These are phyloP conservation scores for Drosophila novamexicana DNA, from an alignment of 1,140 invertebrate species.

Conservation along the genomic window DNA sequence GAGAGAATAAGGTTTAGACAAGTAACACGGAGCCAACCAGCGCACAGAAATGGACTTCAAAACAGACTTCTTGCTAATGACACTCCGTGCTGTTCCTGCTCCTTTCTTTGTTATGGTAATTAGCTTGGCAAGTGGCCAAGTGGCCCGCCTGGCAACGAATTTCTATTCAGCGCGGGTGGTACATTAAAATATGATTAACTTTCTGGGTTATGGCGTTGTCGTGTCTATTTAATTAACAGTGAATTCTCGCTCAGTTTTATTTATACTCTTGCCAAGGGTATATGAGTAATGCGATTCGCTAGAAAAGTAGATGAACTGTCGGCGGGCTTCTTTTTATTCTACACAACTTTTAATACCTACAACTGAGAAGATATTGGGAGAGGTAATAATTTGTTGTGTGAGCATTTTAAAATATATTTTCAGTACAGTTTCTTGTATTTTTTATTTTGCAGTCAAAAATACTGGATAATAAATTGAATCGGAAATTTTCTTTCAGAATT, in stretches of 20 bases:
- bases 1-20: not conserved
- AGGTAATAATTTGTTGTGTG: too few species aligned
- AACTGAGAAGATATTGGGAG: too few species aligned
- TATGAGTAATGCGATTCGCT: not conserved
- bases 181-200: slow-evolving; percentile 81
- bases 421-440: too few species aligned
- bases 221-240: slow-evolving; percentile 78
- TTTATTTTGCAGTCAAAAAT: too few species aligned
- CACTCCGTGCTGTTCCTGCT: slow-evolving; percentile 1
- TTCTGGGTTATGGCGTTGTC: slow-evolving; percentile 72
- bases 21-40: not conserved
- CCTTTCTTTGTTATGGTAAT: slow-evolving; percentile 71
- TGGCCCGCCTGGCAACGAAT: slow-evolving; percentile 13
- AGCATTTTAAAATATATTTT: too few species aligned
- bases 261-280: slow-evolving; percentile 5
- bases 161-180: slow-evolving; percentile 42
- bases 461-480: too few species aligned
- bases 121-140: slow-evolving; percentile 40
- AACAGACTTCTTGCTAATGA: slow-evolving; percentile 23
- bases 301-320: too few species aligned
- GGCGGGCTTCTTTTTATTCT: too few species aligned
- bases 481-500: too few species aligned
- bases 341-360: too few species aligned
- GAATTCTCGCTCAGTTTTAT: slow-evolving; percentile 24
- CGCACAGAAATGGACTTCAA: not conserved